phyloP scores from a whole-genome alignment of 2,888 invertebrate species.

The Ganaspis brasiliensis region DNA sequence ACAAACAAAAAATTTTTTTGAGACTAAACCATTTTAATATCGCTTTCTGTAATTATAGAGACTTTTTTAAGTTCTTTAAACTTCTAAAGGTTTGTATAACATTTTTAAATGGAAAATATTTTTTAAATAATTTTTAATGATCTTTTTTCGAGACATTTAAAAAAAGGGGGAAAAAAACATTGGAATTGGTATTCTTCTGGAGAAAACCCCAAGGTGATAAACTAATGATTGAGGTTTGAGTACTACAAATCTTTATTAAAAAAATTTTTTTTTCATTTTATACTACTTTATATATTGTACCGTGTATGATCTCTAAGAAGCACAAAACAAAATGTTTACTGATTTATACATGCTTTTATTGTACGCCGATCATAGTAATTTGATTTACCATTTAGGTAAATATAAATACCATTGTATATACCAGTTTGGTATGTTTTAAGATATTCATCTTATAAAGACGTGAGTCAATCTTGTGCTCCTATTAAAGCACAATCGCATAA shows the following conservation, averaged over 20 bases:
- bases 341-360: conserved; percentile 77
- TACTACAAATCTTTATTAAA: conserved; percentile 76
- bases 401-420: no score
- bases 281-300: conserved; percentile 80
- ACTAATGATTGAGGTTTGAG: conserved; percentile 68
- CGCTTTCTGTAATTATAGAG: not conserved
- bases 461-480: conserved; percentile 58
- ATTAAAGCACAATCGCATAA: conserved; percentile 54
- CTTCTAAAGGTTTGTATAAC: no score
- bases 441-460: conserved; percentile 54
- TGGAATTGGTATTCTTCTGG: conserved; percentile 54
- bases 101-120: not conserved
- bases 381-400: conserved; percentile 67
- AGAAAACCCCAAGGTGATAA: conserved; percentile 69
- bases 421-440: no score
- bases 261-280: conserved; percentile 77
- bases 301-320: conserved; percentile 79
- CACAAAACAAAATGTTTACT: conserved; percentile 78
- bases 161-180: conserved; percentile 48
- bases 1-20: not conserved
- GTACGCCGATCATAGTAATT: conserved; percentile 71
- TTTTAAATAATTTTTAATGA: no score
- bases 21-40: no score
- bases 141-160: no score
- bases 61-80: no score